A percentile compares a stretch with the other conserved stretches of the same genome.
These are phyloP conservation scores for Hycleus cichorii DNA, from an alignment of 1,140 invertebrate genomes.

Conservation along the genomic window DNA sequence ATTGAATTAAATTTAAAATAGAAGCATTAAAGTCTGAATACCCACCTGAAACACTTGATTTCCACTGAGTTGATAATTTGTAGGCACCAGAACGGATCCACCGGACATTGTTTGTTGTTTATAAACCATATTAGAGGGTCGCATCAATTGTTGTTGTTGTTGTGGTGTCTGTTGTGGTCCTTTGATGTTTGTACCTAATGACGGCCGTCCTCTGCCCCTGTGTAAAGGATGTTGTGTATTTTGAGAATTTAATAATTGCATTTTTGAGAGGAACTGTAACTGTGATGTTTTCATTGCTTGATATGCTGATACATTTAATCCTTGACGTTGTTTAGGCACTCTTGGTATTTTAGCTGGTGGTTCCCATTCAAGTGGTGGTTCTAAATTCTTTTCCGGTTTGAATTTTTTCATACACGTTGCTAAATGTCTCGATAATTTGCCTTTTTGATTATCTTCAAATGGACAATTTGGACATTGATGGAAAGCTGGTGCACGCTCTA, in stretches of 20 bases:
- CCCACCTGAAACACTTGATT: slow-evolving; percentile 58
- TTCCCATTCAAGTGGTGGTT: slow-evolving; percentile 82
- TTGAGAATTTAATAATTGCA: slow-evolving; percentile 21
- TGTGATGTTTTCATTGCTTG: slow-evolving; percentile 42
- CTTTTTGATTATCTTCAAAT: slow-evolving; percentile 90
- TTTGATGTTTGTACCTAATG: slow-evolving; percentile 22
- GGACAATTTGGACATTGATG: slow-evolving; percentile 92
- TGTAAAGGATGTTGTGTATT: slow-evolving; percentile 19
- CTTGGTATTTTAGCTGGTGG: slow-evolving; percentile 86
- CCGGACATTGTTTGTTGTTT: slow-evolving; percentile 46
- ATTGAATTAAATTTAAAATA: neutral
- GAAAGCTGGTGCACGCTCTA: slow-evolving; percentile 77
- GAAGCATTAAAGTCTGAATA: slow-evolving; percentile 2
- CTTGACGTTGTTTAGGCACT: slow-evolving; percentile 50
- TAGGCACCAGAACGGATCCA: slow-evolving; percentile 48
- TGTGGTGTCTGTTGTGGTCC: slow-evolving; percentile 11
- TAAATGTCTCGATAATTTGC: slow-evolving; percentile 82
- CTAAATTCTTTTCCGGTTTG: slow-evolving; percentile 66
- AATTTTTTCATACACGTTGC: slow-evolving; percentile 88
- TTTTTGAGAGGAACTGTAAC: slow-evolving; percentile 15
- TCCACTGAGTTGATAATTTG: slow-evolving; percentile 51
- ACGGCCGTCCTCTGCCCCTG: slow-evolving; percentile 41
- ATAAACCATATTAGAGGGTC: slow-evolving; percentile 47
- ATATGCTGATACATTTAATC: slow-evolving; percentile 36
- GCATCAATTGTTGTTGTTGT: slow-evolving; percentile 10